Percentiles rank a stretch among this genome's conserved stretches.
phyloP scores from a whole-genome alignment of 2,113 vertebrate genomes.

The Amia ocellicauda region DNA sequence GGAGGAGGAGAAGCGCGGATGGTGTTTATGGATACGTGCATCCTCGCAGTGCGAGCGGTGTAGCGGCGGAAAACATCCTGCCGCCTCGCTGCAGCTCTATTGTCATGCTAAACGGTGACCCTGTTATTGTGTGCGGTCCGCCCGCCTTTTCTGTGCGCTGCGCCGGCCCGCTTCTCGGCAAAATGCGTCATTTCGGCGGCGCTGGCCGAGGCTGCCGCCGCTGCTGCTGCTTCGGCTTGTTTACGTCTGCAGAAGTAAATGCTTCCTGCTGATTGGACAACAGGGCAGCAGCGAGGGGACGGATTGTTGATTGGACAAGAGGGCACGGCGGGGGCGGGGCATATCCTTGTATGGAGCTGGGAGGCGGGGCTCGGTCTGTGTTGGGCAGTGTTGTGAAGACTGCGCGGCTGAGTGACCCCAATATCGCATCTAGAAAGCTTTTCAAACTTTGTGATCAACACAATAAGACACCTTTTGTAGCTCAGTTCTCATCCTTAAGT shows the following conservation, averaged over 20 bases:
- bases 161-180: not conserved
- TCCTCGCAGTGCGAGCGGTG: not conserved
- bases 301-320: slow-evolving; percentile 40
- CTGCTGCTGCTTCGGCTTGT: slow-evolving; percentile 33
- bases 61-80: not conserved
- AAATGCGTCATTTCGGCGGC: slow-evolving; percentile 29
- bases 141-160: not conserved
- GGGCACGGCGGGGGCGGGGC: slow-evolving; percentile 23
- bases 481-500: no score
- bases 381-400: slow-evolving; percentile 33
- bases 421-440: no score
- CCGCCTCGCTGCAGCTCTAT: not conserved
- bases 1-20: not conserved
- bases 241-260: slow-evolving; percentile 35
- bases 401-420: no score
- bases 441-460: no score
- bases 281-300: slow-evolving; percentile 20
- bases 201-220: slow-evolving; percentile 10
- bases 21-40: slow-evolving; percentile 2
- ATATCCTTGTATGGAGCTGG: slow-evolving; percentile 34
- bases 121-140: no score
- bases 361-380: slow-evolving; percentile 14
- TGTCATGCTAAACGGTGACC: not conserved
- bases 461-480: no score
- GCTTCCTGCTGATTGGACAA: slow-evolving; percentile 35